Evolutionary conservation across 2,888 invertebrate species (phyloP).

Genomic region (Sarcophaga subvicina): DNA sequence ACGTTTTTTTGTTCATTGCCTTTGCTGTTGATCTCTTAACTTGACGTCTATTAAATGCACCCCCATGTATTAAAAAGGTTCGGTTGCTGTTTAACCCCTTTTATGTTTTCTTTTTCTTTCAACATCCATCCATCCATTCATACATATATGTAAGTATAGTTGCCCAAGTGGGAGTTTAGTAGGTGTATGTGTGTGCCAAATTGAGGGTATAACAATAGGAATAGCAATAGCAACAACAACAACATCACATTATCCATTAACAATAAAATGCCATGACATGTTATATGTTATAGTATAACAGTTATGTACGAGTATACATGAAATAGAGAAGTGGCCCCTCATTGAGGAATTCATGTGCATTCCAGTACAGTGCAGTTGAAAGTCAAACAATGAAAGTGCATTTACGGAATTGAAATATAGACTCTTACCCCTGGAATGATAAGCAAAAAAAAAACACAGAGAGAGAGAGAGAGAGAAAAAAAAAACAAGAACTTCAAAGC

Average conservation of each 20-base stretch:
- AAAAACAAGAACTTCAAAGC: neutral
- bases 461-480: neutral
- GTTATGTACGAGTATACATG: neutral
- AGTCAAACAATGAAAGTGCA: constrained; percentile 28
- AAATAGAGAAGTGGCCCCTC: neutral
- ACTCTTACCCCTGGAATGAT: neutral
- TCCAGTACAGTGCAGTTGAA: constrained; percentile 14
- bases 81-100: neutral
- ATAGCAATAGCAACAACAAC: constrained; percentile 28
- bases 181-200: constrained; percentile 30
- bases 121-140: no score
- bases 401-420: neutral
- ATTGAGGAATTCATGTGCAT: neutral
- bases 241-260: neutral
- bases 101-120: constrained; percentile 5
- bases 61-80: constrained; percentile 40
- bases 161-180: no score
- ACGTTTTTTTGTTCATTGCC: constrained; percentile 3
- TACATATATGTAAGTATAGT: no score
- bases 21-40: constrained; percentile 51
- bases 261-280: constrained; percentile 20
- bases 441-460: neutral
- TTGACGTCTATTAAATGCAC: constrained; percentile 52
- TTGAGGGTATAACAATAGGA: constrained; percentile 53
- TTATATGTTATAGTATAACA: neutral